These are phyloP conservation scores for Acronicta aceris DNA, from an alignment of 2,888 invertebrate genomes.

Conservation along the genomic window DNA sequence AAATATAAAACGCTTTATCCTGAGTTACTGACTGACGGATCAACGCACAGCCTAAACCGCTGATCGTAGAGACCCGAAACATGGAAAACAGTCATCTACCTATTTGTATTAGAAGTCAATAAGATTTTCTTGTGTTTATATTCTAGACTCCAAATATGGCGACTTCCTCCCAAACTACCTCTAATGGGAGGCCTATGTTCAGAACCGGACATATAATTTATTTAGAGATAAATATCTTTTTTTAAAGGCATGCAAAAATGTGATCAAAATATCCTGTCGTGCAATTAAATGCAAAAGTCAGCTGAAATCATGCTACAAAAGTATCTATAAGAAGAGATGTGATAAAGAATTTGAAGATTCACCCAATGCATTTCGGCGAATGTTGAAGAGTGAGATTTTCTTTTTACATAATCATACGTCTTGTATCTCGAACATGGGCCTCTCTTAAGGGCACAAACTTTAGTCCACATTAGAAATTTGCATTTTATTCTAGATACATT, in stretches of 20 bases:
- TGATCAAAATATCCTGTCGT: slow-evolving; percentile 4
- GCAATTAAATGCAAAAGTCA: background rate
- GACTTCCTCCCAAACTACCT: background rate
- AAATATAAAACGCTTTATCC: too few relatives aligned
- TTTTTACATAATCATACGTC: background rate
- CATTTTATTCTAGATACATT: too few relatives aligned
- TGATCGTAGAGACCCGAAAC: too few relatives aligned
- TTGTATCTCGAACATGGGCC: slow-evolving; percentile 2
- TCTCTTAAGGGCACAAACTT: background rate
- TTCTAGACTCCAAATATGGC: background rate
- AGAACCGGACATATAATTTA: background rate
- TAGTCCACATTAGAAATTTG: too few relatives aligned
- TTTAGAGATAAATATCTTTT: background rate
- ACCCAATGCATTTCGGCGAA: background rate
- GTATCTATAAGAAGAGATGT: background rate
- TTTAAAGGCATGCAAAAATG: slow-evolving; percentile 16
- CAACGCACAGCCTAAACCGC: too few relatives aligned
- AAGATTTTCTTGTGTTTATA: background rate
- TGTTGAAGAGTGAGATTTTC: slow-evolving; percentile 4
- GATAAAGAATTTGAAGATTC: slow-evolving; percentile 8
- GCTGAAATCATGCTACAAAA: slow-evolving; percentile 5
- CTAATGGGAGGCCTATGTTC: slow-evolving; percentile 1
- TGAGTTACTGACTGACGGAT: too few relatives aligned
- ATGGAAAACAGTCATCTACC: too few relatives aligned
- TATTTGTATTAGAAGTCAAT: too few relatives aligned